Percentiles rank a stretch among this genome's conserved stretches.
Conservation (phyloP, 2,113 vertebrate genomes). For the Ammodytes marinus region DNA sequence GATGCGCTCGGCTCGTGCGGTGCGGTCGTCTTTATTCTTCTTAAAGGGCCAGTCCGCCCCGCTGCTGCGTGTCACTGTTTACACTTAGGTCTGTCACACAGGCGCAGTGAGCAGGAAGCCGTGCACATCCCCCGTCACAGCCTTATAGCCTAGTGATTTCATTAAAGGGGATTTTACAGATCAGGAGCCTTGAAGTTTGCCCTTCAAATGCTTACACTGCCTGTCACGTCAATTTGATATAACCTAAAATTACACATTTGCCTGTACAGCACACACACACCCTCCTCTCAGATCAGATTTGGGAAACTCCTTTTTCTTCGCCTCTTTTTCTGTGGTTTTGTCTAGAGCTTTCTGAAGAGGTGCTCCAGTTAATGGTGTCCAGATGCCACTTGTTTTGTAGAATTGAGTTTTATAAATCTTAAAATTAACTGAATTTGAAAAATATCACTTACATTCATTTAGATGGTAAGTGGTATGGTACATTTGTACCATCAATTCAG, state of each 20-base stretch:
- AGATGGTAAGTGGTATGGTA: neutral
- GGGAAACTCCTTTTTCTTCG: too few species aligned
- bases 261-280: neutral
- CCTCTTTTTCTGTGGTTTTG: neutral
- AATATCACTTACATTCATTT: neutral
- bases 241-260: neutral
- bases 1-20: constrained; percentile 46
- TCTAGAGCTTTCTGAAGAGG: neutral
- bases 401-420: too few species aligned
- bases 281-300: neutral
- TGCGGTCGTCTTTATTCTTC: constrained; percentile 53
- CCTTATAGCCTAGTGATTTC: too few species aligned
- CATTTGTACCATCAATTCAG: neutral
- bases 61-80: neutral
- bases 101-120: neutral
- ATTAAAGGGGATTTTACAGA: neutral
- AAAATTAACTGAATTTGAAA: too few species aligned
- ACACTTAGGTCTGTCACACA: neutral
- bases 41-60: constrained; percentile 77
- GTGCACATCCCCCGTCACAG: neutral
- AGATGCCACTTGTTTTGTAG: too few species aligned
- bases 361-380: neutral
- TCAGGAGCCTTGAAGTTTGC: neutral
- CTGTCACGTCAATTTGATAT: neutral
- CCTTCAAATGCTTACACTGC: too few species aligned